Conservation (phyloP, 2,797 vertebrate species). For the Hippoglossus hippoglossus region DNA sequence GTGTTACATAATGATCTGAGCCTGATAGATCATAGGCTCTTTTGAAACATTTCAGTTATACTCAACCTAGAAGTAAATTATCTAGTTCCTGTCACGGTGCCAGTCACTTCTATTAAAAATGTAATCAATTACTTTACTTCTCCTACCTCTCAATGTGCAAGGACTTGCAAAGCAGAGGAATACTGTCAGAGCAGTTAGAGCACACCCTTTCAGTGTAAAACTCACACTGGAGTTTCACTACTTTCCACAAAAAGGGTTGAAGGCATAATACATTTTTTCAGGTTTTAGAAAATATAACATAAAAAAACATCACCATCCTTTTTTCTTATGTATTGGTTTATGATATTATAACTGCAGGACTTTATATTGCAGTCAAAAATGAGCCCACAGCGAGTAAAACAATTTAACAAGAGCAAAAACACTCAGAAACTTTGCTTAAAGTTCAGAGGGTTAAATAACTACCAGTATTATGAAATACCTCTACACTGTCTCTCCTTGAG, state of each 20-base stretch:
- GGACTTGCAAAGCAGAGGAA: background rate
- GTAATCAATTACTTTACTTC: background rate
- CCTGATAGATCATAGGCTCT: conserved; percentile 12
- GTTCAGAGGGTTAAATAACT: too few species aligned
- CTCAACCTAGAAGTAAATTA: conserved; percentile 2
- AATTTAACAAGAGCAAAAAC: too few species aligned
- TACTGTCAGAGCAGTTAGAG: conserved; percentile 4
- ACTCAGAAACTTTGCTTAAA: too few species aligned
- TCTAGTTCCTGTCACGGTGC: background rate
- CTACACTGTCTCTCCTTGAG: too few species aligned
- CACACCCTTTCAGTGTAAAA: background rate
- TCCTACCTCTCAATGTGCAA: background rate
- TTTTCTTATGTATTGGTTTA: background rate
- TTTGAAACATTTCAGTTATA: background rate
- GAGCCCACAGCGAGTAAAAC: background rate
- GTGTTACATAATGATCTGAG: conserved; percentile 40
- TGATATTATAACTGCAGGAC: background rate
- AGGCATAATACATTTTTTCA: too few species aligned
- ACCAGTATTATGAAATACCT: too few species aligned
- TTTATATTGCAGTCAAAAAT: background rate
- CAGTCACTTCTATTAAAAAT: conserved; percentile 14
- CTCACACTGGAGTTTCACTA: conserved; percentile 1
- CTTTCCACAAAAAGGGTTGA: background rate
- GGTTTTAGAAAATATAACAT: too few species aligned
- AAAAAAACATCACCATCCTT: too few species aligned